Evolutionary conservation across 2,888 invertebrate species (phyloP), one percentile per base, ranked within the genome.

Genomic region (Epirrhoe alternata): DNA sequence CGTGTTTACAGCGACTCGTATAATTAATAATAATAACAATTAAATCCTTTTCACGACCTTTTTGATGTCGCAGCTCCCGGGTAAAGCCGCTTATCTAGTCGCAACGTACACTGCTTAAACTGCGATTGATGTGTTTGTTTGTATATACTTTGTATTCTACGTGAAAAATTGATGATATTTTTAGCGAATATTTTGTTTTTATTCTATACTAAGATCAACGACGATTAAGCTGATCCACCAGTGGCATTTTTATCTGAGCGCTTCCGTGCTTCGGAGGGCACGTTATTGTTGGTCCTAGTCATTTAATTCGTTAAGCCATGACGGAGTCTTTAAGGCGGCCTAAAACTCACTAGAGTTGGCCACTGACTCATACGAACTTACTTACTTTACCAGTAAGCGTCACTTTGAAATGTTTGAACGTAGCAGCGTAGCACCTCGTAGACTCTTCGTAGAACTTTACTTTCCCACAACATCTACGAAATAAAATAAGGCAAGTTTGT

Each of bases 11-110:
- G 74, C 72, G n/a, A n/a, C n/a, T n/a, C n/a, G 72, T 74, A 76
- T 80, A 78, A 80, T 80, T 78, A 77, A 79, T 79, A 77, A 75
- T 78, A 77, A 79, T 79, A 77, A 75, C 74, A 78, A 78, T 77
- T 74, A 75, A 76, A 77, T 73, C 76, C 71, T 70, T 73, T 70
- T 71, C 71, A 74, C 70, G 74, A 71, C 73, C 70, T 75, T 76
- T 75, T 75, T 73, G 74, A 73, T 76, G 77, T 75, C 76, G 66
- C 71, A 64, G 62, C 65, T 70, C 68, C 70, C 69, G 55, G 61
- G 62, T 38, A 73, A 74, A 76, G 72, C 75, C 74, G 66, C 70
- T 77, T 74, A 77, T 69, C 71, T 74, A 67, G 61, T 58, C 72
- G 54, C 73, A 69, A 51, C 66, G 55, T 38, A 42, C 42, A 62